Base-by-base conservation (phyloP, 2,888 invertebrate genomes). In the Allygus modestus region DNA sequence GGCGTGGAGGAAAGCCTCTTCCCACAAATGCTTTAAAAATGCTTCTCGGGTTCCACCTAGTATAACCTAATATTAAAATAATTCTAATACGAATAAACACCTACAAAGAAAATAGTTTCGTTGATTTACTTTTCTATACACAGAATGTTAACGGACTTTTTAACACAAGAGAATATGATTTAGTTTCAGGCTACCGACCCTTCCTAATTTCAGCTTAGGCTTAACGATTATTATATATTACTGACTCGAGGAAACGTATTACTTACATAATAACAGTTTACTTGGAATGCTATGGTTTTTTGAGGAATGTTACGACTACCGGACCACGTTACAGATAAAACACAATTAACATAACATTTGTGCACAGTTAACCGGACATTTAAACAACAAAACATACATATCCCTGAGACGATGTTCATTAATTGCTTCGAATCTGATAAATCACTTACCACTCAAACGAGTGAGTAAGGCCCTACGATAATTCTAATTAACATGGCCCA, bases 301-400 rank as follows among this genome's bases (percentile, higher is more conserved):
- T 7, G 33, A 77, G 77, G 77, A 77, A 77, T 77, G 77, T 77
- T 17, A 51, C 28, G 9, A 77, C 77, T 51, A 77, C 54, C 23
- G 77, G 77, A 51, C 77, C 77, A 77, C 77, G 12, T 46, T 51
- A 77, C 77, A 77, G 75, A 77, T 43, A 51, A 77, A 77, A 77
- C 77, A 77, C 77, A 77, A 46, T 43, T 43, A 51, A 77, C 43
- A 51, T 28, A 77, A 26, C 77, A 77, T 33, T 51, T 77, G 43
- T 77, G 51, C 58, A 58, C 58, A 58, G 41, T 51, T 26, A 31
- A 28, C 51, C 23, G 20, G 23, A 77, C 77, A 77, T 77, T 77
- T 26, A 77, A 33, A 51, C 54, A 77, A 77, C 77, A 28, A 77
- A 46, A 77, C 54, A 51, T 77, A 77, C 31, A 31, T 77, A 77